Percentiles rank a stretch among this genome's conserved stretches.
phyloP scores from a whole-genome alignment of 2,797 vertebrate genomes.

The Sebastes baramenuke region DNA sequence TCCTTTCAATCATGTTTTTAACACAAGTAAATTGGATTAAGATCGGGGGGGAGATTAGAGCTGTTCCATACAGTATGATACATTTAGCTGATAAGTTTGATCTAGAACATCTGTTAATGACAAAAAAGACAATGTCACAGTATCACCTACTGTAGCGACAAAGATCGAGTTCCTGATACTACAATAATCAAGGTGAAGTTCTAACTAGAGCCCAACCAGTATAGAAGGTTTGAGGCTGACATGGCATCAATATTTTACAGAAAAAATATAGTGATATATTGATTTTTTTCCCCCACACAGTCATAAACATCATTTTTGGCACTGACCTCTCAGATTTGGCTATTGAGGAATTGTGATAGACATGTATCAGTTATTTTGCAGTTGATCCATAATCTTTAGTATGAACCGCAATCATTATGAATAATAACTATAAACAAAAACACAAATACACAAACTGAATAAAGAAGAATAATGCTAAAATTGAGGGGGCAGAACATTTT shows the following conservation, averaged over 20 bases:
- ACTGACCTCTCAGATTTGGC: not conserved
- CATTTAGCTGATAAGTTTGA: slow-evolving; percentile 41
- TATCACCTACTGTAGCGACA: not conserved
- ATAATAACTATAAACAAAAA: not conserved
- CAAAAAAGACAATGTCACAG: slow-evolving; percentile 45
- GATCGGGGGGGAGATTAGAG: slow-evolving; percentile 49
- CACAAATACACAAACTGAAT: not conserved
- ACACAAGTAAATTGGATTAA: slow-evolving; percentile 57
- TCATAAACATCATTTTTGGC: not conserved
- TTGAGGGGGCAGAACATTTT: not conserved
- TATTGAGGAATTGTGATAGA: not conserved
- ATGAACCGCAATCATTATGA: not conserved
- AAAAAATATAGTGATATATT: not conserved
- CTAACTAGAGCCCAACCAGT: not conserved
- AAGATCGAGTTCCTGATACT: slow-evolving; percentile 18
- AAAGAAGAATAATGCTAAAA: too few species aligned
- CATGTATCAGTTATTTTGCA: not conserved
- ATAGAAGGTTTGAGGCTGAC: not conserved
- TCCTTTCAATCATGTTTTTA: slow-evolving; percentile 19
- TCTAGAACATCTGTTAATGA: slow-evolving; percentile 46
- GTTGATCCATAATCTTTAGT: not conserved
- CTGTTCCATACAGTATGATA: slow-evolving; percentile 5
- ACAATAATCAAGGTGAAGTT: slow-evolving; percentile 14
- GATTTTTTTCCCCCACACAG: not conserved
- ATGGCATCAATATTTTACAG: not conserved